Percentiles rank a stretch among this genome's conserved stretches.
Conservation (phyloP, 1,140 invertebrate genomes). For the Drosophila melanica region DNA sequence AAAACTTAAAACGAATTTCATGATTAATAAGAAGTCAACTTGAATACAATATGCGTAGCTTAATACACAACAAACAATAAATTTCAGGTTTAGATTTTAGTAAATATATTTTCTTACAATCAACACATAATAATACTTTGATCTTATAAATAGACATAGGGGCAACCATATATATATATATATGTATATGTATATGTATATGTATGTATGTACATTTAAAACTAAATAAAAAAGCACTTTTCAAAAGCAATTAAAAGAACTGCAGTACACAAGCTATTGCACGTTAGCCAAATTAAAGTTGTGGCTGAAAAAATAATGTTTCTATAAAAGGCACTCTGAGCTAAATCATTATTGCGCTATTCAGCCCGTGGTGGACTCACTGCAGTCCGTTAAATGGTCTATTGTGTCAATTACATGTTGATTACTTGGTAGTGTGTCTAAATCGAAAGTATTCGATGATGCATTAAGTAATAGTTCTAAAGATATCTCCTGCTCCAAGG, state of each 20-base stretch:
- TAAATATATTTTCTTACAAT: slow-evolving; percentile 29
- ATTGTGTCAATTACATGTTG: slow-evolving; percentile 41
- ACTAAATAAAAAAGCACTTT: slow-evolving; percentile 54
- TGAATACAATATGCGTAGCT: not conserved
- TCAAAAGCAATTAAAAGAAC: slow-evolving; percentile 38
- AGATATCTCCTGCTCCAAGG: slow-evolving; percentile 54
- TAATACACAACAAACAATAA: not conserved
- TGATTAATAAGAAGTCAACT: not conserved
- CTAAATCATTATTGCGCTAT: slow-evolving; percentile 2
- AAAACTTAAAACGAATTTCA: no score
- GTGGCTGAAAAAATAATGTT: slow-evolving; percentile 13
- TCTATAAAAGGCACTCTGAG: slow-evolving; percentile 12
- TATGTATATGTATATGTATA: no score
- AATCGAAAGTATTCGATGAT: slow-evolving; percentile 52
- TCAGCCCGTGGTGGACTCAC: slow-evolving; percentile 40
- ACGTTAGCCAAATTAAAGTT: slow-evolving; percentile 30
- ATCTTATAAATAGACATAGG: slow-evolving; percentile 40
- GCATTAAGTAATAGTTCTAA: slow-evolving; percentile 61
- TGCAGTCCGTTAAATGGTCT: slow-evolving; percentile 42
- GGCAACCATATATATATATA: no score
- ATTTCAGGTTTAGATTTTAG: slow-evolving; percentile 4
- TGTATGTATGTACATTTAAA: slow-evolving; percentile 38
- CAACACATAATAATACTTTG: slow-evolving; percentile 45
- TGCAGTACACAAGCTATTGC: slow-evolving; percentile 45
- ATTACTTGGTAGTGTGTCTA: slow-evolving; percentile 40